Conservation (phyloP, 2,888 invertebrate genomes). For the Phymatocera aterrima region DNA sequence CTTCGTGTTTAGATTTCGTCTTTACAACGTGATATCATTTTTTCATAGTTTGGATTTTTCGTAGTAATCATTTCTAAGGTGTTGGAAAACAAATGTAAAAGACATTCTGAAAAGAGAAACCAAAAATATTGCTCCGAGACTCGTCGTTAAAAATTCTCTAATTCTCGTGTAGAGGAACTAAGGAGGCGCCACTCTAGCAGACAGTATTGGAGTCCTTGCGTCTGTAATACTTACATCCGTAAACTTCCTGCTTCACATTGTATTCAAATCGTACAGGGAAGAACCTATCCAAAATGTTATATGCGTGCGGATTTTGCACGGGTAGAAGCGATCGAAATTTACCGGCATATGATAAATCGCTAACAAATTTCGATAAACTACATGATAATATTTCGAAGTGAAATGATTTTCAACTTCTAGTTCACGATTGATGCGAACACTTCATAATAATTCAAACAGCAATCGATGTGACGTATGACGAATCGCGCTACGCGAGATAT, state of each 20-base stretch:
- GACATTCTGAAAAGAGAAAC: too few relatives aligned
- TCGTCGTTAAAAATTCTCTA: neutral
- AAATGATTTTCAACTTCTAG: neutral
- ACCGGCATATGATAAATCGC: neutral
- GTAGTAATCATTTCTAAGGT: too few relatives aligned
- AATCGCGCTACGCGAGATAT: neutral
- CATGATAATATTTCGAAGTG: neutral
- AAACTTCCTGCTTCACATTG: constrained; percentile 27
- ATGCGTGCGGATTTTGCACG: neutral
- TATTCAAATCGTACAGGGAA: constrained; percentile 6
- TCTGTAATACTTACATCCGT: neutral
- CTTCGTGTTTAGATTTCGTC: too few relatives aligned
- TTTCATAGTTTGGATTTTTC: too few relatives aligned
- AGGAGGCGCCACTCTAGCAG: neutral
- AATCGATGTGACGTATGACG: neutral
- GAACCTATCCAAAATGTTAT: neutral
- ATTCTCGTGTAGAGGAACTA: neutral
- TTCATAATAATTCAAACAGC: neutral
- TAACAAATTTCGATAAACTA: neutral
- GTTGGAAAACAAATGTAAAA: too few relatives aligned
- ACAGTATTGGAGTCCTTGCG: neutral
- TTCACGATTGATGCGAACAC: too few relatives aligned
- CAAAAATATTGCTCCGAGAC: neutral
- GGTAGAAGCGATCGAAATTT: neutral
- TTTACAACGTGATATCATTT: too few relatives aligned